Percentiles rank a stretch among this genome's conserved stretches.
phyloP scores from a whole-genome alignment of 2,113 vertebrate genomes.

The Tetrao urogallus region DNA sequence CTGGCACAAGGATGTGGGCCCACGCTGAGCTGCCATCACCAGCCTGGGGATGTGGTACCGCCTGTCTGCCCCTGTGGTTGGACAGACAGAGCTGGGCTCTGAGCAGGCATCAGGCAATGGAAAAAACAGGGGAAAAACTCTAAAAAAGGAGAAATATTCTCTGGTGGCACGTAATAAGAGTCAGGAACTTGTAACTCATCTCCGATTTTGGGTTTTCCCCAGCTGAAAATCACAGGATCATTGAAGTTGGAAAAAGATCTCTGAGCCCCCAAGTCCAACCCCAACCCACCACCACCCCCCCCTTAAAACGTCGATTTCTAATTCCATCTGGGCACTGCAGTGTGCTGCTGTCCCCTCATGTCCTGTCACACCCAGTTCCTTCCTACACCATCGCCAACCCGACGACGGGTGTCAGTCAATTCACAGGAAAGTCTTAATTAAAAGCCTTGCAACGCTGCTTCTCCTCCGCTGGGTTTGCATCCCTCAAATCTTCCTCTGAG shows the following conservation, averaged over 20 bases:
- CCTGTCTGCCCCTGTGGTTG: background rate
- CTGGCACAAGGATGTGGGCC: accelerated
- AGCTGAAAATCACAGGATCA: background rate
- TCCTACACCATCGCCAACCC: background rate
- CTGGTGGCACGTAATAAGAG: background rate
- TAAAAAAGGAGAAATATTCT: background rate
- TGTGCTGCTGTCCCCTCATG: background rate
- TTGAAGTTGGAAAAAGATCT: too few relatives aligned
- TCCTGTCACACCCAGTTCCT: background rate
- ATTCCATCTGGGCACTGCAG: accelerated
- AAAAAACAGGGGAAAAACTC: background rate
- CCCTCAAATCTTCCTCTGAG: background rate
- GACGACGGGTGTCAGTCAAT: background rate
- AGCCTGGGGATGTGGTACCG: background rate
- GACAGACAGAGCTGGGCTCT: background rate
- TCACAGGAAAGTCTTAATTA: background rate
- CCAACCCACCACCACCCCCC: too few relatives aligned
- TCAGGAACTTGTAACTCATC: background rate
- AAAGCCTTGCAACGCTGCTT: background rate
- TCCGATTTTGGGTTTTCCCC: accelerated
- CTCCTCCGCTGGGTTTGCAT: background rate
- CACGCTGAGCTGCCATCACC: accelerated
- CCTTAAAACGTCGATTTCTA: background rate
- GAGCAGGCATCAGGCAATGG: background rate
- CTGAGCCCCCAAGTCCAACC: too few relatives aligned